Evolutionary conservation across 2,797 vertebrate species (phyloP), one percentile per base, ranked within the genome.

Genomic region (Amblyopsis hoosieri): DNA sequence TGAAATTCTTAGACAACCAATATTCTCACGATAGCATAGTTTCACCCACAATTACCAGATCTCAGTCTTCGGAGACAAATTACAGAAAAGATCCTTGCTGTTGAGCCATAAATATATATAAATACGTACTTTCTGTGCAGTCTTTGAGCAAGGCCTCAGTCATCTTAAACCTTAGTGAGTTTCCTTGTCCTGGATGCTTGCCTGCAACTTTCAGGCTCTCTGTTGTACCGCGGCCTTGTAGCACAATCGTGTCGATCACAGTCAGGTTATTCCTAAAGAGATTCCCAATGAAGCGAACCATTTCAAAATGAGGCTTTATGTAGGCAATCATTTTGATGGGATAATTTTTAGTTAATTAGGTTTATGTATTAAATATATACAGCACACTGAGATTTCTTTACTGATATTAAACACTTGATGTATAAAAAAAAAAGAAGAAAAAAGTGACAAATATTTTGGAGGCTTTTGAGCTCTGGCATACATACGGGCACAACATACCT

Each of bases 81-180:
- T 29, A 29, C 23, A 29, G 23, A 42, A n/a, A 3, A 23, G 17
- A 37, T 19, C 12, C 14, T 52, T 12, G 12, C 37, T 31, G 9
- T 11, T 19, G n/a, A 45, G 46, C 8, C 19, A 55, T 19, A 37
- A 42, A 55, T 67, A 95, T 95, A 95, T 85, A 55, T 19, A 37
- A 42, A 55, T 67, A 94, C 95, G 95, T 86, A 99, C 98, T 95
- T 69, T 97, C 96, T 75, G 95, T 94, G 87, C 98, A 99, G 76
- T 99, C 96, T 90, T 95, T 99, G 23, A 99, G 89, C 70, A 95
- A 90, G 1, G 94, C 91, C 87, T 99, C 98, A 0, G 96, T 99
- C 90, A 99, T 95, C 92, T 99, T 99, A 86, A 99, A 99, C 84
- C 97, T 94, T 72, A 99, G 91, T 4, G 94, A 98, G 83, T 94